Evolutionary conservation across 1,140 invertebrate genomes (phyloP).

Genomic region (Lucilia cuprina): DNA sequence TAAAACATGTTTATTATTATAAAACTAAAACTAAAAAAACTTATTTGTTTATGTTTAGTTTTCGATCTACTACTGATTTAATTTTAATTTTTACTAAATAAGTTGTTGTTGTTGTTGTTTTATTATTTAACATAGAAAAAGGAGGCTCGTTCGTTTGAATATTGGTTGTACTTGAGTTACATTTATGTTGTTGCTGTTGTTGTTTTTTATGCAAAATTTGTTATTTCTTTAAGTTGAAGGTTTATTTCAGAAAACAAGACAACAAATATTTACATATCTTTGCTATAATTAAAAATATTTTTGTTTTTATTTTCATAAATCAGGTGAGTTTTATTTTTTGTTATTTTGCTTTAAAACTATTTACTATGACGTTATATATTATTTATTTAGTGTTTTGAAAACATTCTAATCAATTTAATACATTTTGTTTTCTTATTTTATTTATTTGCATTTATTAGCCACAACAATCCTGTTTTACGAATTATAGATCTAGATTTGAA

Average conservation of each 20-base stretch:
- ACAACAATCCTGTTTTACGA: background rate
- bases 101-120: background rate
- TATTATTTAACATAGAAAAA: background rate
- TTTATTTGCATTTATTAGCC: conserved; percentile 31
- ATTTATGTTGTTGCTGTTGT: background rate
- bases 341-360: background rate
- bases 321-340: background rate
- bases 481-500: background rate
- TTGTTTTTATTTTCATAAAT: background rate
- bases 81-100: background rate
- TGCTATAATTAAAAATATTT: no score
- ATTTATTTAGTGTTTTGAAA: no score
- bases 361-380: background rate
- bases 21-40: background rate
- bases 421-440: background rate
- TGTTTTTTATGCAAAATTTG: background rate
- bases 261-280: no score
- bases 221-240: background rate
- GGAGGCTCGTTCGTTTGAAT: background rate
- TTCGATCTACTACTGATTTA: background rate
- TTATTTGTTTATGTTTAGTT: background rate
- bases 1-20: background rate
- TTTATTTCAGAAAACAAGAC: background rate
- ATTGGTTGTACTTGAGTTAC: background rate
- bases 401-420: no score